Base-by-base conservation (phyloP, 2,113 vertebrate species). In the Chionis minor region DNA sequence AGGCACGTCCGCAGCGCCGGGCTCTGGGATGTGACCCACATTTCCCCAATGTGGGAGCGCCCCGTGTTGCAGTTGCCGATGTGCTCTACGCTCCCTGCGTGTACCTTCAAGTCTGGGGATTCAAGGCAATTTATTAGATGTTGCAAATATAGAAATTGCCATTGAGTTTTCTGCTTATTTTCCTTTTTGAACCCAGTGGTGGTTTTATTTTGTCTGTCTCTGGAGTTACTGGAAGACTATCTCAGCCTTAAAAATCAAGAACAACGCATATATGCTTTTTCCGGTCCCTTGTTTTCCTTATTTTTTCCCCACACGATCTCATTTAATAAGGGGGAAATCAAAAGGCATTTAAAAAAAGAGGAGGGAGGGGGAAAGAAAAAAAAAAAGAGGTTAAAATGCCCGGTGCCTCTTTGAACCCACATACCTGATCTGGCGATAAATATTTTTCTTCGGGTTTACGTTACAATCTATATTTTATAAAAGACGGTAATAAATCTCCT, bases 11-110 rank as follows among this genome's bases (percentile, higher is more conserved):
- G 89, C 84, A 89, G 72, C 47, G 59, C 88, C 32, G 72, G 82
- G 75, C 47, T 56, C 88, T 28, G 71, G 82, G 88, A 51, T 83
- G 72, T 95, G 92, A 90, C 92, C 92, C 92, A 81, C 71, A 93
- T 96, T 94, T 78, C 77, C 82, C 88, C 67, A 22, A 24, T 7
- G 58, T 33, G 54, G 73, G 78, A 81, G 79, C 81, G 33, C 94
- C 94, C 87, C 28, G 45, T 21, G 73, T 81, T 30, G 63, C 84
- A 30, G 2, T 28, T 33, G 11, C 30, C 72, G 22, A 10, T 8
- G 90, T 6, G 35, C 82, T 7, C 20, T 1, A 7, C 32, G 23
- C 21, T 87, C 90, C 85, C 61, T 22, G 51, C 75, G 23, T 30
- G 83, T 9, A 2, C 55, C 40, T 12, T 47, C 33, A 10, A 77